These are phyloP conservation scores for Mesitornis unicolor DNA, from an alignment of 2,113 vertebrate species.

Conservation along the genomic window DNA sequence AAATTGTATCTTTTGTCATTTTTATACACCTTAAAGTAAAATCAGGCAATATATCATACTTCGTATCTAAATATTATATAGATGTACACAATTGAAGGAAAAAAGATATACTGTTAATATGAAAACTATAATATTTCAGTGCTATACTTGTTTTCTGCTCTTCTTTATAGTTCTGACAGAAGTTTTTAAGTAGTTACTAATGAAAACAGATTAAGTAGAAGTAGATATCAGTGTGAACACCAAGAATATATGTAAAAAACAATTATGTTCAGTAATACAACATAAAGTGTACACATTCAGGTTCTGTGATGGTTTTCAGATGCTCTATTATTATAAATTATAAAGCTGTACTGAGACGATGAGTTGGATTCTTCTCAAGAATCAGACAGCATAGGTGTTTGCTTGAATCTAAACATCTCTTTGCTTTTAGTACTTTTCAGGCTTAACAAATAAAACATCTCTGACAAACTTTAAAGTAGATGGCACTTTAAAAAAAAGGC, in stretches of 20 bases:
- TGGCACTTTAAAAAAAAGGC: neutral
- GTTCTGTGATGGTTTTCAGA: neutral
- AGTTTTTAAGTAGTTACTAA: neutral
- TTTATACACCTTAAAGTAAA: neutral
- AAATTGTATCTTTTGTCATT: neutral
- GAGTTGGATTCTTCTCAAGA: neutral
- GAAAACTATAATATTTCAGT: neutral
- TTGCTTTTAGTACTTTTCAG: neutral
- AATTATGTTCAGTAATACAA: neutral
- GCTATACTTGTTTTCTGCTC: neutral
- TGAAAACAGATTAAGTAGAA: neutral
- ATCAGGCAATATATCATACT: fast-evolving
- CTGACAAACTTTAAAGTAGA: neutral
- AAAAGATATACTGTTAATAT: neutral
- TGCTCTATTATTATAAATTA: fast-evolving
- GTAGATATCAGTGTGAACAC: neutral
- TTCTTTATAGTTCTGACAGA: neutral
- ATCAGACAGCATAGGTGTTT: neutral
- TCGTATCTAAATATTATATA: neutral
- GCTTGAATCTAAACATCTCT: neutral
- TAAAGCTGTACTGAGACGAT: neutral
- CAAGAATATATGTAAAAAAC: neutral
- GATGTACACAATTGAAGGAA: neutral
- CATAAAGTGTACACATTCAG: fast-evolving
- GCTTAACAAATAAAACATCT: neutral